phyloP scores from a whole-genome alignment of 2,113 vertebrate species.

The Carettochelys insculpta region DNA sequence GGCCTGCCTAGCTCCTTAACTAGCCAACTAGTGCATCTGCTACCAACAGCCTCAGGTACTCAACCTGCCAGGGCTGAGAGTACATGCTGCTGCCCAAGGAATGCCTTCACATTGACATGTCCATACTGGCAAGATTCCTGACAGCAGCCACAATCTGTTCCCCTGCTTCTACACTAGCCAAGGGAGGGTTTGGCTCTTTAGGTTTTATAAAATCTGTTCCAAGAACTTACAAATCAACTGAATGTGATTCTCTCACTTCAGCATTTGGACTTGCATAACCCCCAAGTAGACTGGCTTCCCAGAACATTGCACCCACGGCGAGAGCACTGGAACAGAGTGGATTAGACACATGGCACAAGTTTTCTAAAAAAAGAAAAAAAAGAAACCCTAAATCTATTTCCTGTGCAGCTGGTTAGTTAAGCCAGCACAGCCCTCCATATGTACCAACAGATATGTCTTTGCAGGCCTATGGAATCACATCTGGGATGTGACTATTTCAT shows the following conservation, averaged over 20 bases:
- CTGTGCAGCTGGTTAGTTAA: constrained; percentile 46
- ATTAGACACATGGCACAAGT: background rate
- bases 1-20: background rate
- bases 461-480: background rate
- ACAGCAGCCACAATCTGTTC: background rate
- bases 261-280: background rate
- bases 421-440: background rate
- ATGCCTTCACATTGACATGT: background rate
- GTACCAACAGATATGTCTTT: constrained; percentile 38
- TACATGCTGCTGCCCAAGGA: rapidly evolving
- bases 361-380: background rate
- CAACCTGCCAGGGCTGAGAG: rapidly evolving
- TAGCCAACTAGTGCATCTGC: background rate
- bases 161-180: background rate
- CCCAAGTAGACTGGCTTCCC: background rate
- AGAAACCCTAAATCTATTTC: constrained; percentile 28
- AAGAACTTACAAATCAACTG: background rate
- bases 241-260: background rate
- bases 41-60: background rate
- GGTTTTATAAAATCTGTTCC: background rate
- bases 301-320: background rate
- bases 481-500: constrained; percentile 15
- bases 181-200: background rate
- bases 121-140: background rate
- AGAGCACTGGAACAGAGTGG: background rate